Base-by-base conservation (phyloP, 1,140 invertebrate species). In the Scaptomyza hsui region DNA sequence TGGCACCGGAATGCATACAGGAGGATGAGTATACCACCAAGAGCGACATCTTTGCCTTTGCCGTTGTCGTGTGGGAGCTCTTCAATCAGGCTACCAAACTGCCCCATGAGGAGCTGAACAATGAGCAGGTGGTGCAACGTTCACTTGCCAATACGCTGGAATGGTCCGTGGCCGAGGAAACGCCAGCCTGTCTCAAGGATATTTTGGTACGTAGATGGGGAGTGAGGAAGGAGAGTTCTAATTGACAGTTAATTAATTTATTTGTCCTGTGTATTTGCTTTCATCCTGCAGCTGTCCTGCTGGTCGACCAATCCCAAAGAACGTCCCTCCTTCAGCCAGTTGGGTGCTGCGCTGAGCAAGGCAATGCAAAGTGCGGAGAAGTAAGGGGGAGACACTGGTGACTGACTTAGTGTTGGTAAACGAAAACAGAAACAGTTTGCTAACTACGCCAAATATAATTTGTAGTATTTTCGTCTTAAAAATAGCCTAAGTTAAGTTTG, bases 21-120 rank as follows among this genome's bases (percentile, higher is more conserved):
- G 97, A 98, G 91, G 97, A 97, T 72, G 97, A 98, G 72, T 98
- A 96, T 89, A 98, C 97, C 0, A 97, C 96, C 3, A 97, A 98
- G 89, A 98, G 97, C 90, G 98, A 99, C 91, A 96, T 98, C 0
- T 99, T 97, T 93, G 96, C 97, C 64, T 99, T 95, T 90, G 97
- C 95, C 0, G 96, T 96, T 12, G 93, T 98, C 1, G 94, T 97
- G 19, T 99, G 97, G 97, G 98, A 99, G 92, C 92, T 94, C 51
- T 92, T 89, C 76, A 91, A 81, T 90, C 94, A 95, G 59, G 95
- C 96, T 90, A 97, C 96, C 0, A 95, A 97, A 76, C 92, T 97
- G 41, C 98, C 98, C 0, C 97, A 97, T 80, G 94, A 94, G 7
- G 95, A 97, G 69, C 92, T 96, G 53, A 95, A 94, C 78, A 96